Conservation (phyloP, 2,797 vertebrate genomes). For the Mustela erminea region DNA sequence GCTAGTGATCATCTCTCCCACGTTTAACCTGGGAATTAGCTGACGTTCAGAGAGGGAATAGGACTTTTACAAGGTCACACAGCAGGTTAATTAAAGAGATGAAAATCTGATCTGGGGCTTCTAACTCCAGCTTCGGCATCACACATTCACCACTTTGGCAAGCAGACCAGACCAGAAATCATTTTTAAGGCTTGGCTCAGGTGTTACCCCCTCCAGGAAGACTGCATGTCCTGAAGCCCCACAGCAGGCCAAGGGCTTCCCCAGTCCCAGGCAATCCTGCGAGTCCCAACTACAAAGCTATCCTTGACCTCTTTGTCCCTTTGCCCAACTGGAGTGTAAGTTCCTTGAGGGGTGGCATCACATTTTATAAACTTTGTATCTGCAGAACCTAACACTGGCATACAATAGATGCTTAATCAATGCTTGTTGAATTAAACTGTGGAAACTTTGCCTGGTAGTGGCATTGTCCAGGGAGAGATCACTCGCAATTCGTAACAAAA, state of each 20-base stretch:
- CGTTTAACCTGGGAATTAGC: background rate
- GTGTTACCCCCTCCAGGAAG: background rate
- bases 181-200: background rate
- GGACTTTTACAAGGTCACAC: conserved; percentile 1
- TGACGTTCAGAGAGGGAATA: background rate
- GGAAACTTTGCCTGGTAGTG: background rate
- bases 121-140: background rate
- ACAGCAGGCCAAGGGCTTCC: background rate
- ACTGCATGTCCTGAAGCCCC: background rate
- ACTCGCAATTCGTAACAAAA: background rate
- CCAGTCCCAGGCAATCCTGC: background rate
- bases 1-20: background rate
- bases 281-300: background rate
- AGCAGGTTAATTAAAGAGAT: background rate
- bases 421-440: background rate
- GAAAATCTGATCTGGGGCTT: background rate
- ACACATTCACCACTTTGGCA: background rate
- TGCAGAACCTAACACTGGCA: background rate
- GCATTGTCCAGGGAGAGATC: background rate
- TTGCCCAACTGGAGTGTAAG: background rate
- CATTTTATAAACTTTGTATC: background rate
- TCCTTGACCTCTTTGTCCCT: background rate
- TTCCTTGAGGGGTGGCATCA: background rate
- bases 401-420: background rate
- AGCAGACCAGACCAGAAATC: background rate